Evolutionary conservation across 2,888 invertebrate species (phyloP).

Genomic region (Cyaniris semiargus): DNA sequence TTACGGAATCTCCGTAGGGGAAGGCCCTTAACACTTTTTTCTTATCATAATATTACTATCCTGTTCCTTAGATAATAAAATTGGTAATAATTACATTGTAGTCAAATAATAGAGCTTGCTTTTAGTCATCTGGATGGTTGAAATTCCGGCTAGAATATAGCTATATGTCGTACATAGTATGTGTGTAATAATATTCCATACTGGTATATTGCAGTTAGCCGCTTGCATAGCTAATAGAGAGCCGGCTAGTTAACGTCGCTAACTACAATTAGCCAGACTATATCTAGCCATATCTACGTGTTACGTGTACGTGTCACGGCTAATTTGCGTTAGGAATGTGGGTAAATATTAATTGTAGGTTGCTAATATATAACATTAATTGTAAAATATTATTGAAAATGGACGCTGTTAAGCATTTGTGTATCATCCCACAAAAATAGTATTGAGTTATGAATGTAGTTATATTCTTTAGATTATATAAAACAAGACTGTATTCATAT

Average conservation of each 20-base stretch:
- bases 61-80: no score
- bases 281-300: not conserved
- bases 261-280: constrained; percentile 21
- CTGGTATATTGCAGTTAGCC: constrained; percentile 9
- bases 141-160: not conserved
- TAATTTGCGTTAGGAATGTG: not conserved
- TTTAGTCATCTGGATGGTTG: not conserved
- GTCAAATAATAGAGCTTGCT: no score
- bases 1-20: no score
- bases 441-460: no score
- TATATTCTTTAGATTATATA: no score
- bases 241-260: constrained; percentile 19
- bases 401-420: no score
- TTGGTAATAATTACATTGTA: no score
- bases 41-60: no score
- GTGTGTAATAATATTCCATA: not conserved
- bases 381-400: no score
- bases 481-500: no score
- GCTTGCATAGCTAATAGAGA: constrained; percentile 30
- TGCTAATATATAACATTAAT: not conserved
- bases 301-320: not conserved
- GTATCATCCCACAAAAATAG: no score
- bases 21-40: no score
- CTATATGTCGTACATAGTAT: not conserved
- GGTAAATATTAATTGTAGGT: not conserved